Evolutionary conservation across 2,113 vertebrate genomes (phyloP), one percentile per base, ranked within the genome.

Genomic region (Echinops telfairi): DNA sequence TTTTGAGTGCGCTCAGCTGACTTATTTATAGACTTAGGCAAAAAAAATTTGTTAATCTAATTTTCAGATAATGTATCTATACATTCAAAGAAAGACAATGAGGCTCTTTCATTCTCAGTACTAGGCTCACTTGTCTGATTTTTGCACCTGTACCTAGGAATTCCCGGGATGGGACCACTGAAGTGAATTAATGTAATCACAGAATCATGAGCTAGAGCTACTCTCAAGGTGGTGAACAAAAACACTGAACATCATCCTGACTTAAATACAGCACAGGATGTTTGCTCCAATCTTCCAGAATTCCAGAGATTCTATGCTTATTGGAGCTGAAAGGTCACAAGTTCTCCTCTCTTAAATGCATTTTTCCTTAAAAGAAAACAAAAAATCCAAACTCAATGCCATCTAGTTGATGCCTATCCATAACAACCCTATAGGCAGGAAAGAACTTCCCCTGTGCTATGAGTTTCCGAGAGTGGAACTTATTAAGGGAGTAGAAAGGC

Each of bases 21-120:
- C 58, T 86, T 95, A 93, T 94, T 93, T 96, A 94, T 92, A 88
- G 58, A 83, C 82, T 95, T 66, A 95, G 22, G 64, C 64, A 7
- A 95, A 94, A 92, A 87, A 36, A 86, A 60, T 95, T 83, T 94
- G 87, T 90, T 80, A 83, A 86, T 82, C 3, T 71, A 77, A 83
- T 81, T 83, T 95, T 96, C 73, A 81, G 75, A 60, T 77, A 77
- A 77, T 57, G 85, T 80, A 78, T 43, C 38, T 79, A 92, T 86
- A 86, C 47, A 77, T 62, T 64, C 29, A 68, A n/a, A 78, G 80
- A 58, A 27, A 95, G 29, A 90, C 31, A 82, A 85, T 7, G 75
- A 91, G 31, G 29, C 60, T 88, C 90, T 88, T 68, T 23, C 8
- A 23, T 33, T 58, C 17, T 40, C 47, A 40, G 58, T 17, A 31